Conservation (phyloP, 1,140 invertebrate genomes). For the Homalodisca vitripennis region DNA sequence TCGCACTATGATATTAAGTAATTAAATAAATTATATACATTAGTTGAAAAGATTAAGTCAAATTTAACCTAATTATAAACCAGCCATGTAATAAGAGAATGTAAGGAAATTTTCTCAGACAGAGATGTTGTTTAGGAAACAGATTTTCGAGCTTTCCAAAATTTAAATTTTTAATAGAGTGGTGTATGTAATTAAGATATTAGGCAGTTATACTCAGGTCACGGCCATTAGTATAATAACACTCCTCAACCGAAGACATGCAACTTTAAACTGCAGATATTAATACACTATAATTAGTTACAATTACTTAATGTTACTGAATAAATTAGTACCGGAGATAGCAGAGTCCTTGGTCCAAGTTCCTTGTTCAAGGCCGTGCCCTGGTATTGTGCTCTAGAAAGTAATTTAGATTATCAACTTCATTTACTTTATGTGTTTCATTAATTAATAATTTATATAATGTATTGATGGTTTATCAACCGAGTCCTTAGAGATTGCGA, state of each 20-base stretch:
- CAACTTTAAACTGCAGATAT: no score
- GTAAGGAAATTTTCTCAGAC: no score
- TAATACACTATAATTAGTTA: slow-evolving; percentile 2
- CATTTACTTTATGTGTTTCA: not conserved
- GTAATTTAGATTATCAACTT: slow-evolving; percentile 14
- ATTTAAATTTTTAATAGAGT: not conserved
- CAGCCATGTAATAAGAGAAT: no score
- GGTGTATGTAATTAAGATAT: slow-evolving; percentile 9
- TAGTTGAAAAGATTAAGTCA: no score
- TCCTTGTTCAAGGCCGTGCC: not conserved
- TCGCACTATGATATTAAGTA: no score
- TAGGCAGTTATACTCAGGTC: not conserved
- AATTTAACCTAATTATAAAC: no score
- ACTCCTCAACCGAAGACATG: no score
- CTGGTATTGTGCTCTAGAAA: slow-evolving; percentile 15
- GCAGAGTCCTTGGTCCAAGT: not conserved
- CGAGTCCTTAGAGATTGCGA: not conserved
- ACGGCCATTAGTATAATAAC: not conserved
- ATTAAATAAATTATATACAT: no score
- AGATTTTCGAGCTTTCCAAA: not conserved
- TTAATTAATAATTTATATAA: slow-evolving; percentile 17
- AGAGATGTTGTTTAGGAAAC: no score
- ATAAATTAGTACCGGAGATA: slow-evolving; percentile 5
- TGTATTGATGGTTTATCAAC: not conserved
- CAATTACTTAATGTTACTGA: slow-evolving; percentile 4